These are phyloP conservation scores for Karalla daura DNA, from an alignment of 2,797 vertebrate species.

Conservation along the genomic window DNA sequence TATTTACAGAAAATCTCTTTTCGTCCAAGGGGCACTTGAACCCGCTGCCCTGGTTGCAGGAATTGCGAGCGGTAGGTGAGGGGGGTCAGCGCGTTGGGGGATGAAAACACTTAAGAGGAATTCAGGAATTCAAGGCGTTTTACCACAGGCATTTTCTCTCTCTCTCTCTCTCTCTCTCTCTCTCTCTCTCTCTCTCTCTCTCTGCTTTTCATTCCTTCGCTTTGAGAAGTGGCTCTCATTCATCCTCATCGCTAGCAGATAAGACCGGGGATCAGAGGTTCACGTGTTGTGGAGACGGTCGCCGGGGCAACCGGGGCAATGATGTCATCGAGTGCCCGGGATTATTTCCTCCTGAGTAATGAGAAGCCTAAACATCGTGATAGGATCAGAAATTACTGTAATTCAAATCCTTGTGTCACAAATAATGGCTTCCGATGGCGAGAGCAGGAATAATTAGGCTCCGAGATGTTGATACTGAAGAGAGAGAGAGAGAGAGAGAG, in stretches of 20 bases:
- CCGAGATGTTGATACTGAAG: not conserved
- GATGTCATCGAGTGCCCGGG: slow-evolving; percentile 45
- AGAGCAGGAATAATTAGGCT: not conserved
- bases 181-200: slow-evolving; percentile 8
- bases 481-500: not conserved
- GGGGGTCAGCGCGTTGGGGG: slow-evolving; percentile 14
- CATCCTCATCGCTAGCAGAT: slow-evolving; percentile 45
- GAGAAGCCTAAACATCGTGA: slow-evolving; percentile 5
- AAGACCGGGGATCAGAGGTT: slow-evolving; percentile 38
- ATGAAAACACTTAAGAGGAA: slow-evolving; percentile 22
- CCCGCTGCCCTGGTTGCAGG: not conserved
- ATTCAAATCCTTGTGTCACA: slow-evolving; percentile 18
- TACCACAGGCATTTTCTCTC: slow-evolving; percentile 12
- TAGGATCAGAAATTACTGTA: slow-evolving; percentile 3
- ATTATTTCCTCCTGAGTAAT: slow-evolving; percentile 34
- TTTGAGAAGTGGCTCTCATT: slow-evolving; percentile 47
- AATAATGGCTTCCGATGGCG: not conserved
- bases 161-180: slow-evolving; percentile 48
- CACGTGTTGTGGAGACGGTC: slow-evolving; percentile 35
- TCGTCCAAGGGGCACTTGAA: slow-evolving; percentile 26
- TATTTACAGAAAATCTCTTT: slow-evolving; percentile 4
- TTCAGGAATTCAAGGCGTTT: slow-evolving; percentile 24
- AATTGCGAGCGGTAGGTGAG: slow-evolving; percentile 12
- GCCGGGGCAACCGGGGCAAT: slow-evolving; percentile 47
- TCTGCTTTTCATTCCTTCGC: slow-evolving; percentile 51